Percentiles rank a stretch among this genome's conserved stretches.
Conservation (phyloP, 2,113 vertebrate species). For the Myiozetetes cayanensis region DNA sequence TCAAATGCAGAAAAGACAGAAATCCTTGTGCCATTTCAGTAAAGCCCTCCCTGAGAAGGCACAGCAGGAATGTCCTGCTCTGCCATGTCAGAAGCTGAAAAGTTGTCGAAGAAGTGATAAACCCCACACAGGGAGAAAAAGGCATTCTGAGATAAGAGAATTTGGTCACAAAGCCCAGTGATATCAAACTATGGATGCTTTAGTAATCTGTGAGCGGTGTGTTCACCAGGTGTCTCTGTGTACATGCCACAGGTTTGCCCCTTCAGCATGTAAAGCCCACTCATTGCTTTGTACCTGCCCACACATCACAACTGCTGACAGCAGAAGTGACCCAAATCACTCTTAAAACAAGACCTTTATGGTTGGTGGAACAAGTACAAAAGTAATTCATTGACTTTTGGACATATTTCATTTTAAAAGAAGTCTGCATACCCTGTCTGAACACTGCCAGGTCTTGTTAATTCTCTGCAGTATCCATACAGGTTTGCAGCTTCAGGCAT, state of each 20-base stretch:
- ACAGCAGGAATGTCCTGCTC: background rate
- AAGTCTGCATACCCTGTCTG: background rate
- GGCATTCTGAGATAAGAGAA: background rate
- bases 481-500: background rate
- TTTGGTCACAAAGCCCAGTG: background rate
- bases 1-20: background rate
- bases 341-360: background rate
- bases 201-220: background rate
- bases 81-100: background rate
- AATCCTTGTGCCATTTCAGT: background rate
- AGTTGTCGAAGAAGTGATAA: background rate
- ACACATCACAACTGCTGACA: background rate
- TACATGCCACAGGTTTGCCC: background rate
- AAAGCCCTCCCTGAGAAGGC: background rate
- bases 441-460: background rate
- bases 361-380: background rate
- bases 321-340: background rate
- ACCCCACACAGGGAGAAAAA: background rate
- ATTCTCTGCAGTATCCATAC: background rate
- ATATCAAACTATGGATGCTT: background rate
- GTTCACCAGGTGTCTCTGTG: background rate
- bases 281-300: accelerated
- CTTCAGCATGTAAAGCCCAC: background rate
- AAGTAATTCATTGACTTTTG: background rate
- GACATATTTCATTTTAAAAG: background rate